Conservation (phyloP, 2,888 invertebrate genomes). For the Xanthia togata region DNA sequence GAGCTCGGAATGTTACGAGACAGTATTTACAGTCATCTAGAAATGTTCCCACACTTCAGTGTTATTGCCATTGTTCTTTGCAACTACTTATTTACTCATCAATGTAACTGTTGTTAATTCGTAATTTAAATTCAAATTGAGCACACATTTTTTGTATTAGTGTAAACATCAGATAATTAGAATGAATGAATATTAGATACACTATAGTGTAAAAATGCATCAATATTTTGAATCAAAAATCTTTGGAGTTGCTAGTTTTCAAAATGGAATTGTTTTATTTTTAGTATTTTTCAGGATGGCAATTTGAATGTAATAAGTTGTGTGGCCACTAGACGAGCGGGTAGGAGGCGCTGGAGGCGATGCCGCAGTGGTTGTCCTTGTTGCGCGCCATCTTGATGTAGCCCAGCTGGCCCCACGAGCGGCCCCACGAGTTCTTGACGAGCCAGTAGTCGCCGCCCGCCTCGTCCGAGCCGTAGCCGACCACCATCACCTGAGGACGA, state of each 20-base stretch:
- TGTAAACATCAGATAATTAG: too few species aligned
- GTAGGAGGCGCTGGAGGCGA: conserved; percentile 95
- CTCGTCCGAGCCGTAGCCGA: conserved; percentile 95
- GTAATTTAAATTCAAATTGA: conserved; percentile 30
- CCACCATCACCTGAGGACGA: conserved; percentile 91
- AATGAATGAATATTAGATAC: too few species aligned
- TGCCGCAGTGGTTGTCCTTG: conserved; percentile 95
- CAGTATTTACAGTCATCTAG: conserved; percentile 1
- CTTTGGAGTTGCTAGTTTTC: neutral
- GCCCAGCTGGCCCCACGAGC: conserved; percentile 95
- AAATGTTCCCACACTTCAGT: conserved; percentile 14
- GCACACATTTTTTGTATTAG: conserved; percentile 33
- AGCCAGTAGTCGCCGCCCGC: conserved; percentile 95
- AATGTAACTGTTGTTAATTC: neutral
- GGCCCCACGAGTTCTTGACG: conserved; percentile 96
- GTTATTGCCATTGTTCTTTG: conserved; percentile 17
- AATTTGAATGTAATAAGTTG: neutral
- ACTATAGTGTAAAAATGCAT: conserved; percentile 7
- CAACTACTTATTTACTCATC: neutral
- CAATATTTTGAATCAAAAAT: neutral
- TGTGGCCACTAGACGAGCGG: conserved; percentile 92
- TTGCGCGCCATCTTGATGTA: conserved; percentile 97
- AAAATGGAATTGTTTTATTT: neutral
- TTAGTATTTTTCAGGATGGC: conserved; percentile 8
- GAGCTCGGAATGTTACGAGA: conserved; percentile 9